phyloP scores from a whole-genome alignment of 2,797 vertebrate species.

The Tiaroga cobitis region DNA sequence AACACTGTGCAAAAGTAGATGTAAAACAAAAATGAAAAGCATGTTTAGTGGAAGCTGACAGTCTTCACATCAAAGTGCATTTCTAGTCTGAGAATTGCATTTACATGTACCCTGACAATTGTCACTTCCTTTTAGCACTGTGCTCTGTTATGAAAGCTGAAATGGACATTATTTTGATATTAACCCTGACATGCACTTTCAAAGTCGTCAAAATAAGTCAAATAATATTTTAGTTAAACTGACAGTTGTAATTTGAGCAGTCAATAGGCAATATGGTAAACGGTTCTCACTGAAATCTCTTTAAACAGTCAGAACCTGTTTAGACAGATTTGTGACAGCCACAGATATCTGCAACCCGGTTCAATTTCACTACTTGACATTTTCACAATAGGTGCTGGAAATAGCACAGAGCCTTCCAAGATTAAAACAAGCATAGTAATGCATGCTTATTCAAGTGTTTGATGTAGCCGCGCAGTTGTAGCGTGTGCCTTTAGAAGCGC shows the following conservation, averaged over 20 bases:
- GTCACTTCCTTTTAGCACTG: conserved; percentile 9
- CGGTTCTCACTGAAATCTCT: conserved; percentile 45
- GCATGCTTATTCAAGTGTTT: conserved; percentile 57
- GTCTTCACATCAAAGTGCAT: conserved; percentile 6
- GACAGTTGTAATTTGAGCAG: conserved; percentile 52
- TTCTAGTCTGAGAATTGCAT: conserved; percentile 12
- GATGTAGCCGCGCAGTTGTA: conserved; percentile 49
- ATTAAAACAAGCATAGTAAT: conserved; percentile 61
- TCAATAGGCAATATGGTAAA: conserved; percentile 47
- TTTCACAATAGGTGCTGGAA: conserved; percentile 45
- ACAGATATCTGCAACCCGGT: conserved; percentile 41
- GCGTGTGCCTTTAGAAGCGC: conserved; percentile 50
- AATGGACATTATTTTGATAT: conserved; percentile 39
- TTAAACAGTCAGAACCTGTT: conserved; percentile 50
- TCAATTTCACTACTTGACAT: conserved; percentile 54
- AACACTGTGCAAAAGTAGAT: not conserved
- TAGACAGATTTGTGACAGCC: conserved; percentile 54
- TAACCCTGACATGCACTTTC: conserved; percentile 19
- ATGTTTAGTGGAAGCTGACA: not conserved
- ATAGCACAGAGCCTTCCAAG: conserved; percentile 48
- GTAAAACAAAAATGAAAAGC: not conserved
- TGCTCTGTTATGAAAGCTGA: not conserved
- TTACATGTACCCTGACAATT: conserved; percentile 10
- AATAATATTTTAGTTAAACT: conserved; percentile 52
- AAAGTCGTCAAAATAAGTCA: conserved; percentile 40